A percentile compares a stretch with the other conserved stretches of the same genome.
These are phyloP conservation scores for Allacma fusca DNA, from an alignment of 2,888 invertebrate species.

Conservation along the genomic window DNA sequence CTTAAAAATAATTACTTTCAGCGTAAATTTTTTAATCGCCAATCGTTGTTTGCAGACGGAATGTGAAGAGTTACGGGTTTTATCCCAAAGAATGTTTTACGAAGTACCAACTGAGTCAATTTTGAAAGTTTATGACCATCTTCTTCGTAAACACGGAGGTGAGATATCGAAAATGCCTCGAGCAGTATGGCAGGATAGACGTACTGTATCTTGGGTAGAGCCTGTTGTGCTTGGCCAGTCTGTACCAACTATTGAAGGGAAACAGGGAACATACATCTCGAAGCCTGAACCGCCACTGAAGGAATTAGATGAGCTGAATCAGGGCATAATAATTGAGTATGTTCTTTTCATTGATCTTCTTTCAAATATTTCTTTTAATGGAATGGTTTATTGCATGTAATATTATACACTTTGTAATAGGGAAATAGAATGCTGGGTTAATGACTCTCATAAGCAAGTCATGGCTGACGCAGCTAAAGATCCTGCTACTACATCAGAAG, in stretches of 20 bases:
- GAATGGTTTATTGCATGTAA: too few species aligned
- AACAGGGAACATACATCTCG: too few species aligned
- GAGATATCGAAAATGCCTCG: background rate
- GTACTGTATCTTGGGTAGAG: too few species aligned
- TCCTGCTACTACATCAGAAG: constrained; percentile 27
- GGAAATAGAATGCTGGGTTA: constrained; percentile 28
- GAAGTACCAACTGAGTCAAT: constrained; percentile 39
- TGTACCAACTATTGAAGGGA: too few species aligned
- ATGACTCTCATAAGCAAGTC: constrained; percentile 8
- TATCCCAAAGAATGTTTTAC: constrained; percentile 36
- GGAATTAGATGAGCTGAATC: background rate
- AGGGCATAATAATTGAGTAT: background rate
- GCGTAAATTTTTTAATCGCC: too few species aligned
- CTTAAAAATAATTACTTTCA: too few species aligned
- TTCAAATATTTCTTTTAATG: background rate
- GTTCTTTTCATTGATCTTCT: background rate
- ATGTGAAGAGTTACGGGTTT: background rate
- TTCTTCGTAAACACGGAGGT: constrained; percentile 44
- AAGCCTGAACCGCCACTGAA: too few species aligned
- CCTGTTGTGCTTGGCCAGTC: too few species aligned
- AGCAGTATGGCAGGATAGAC: too few species aligned
- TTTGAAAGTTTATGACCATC: constrained; percentile 41
- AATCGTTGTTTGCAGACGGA: constrained; percentile 5
- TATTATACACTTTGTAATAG: too few species aligned
- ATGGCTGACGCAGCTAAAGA: constrained; percentile 32